These are phyloP conservation scores for Microplitis deprimator DNA, from an alignment of 2,888 invertebrate genomes.

Conservation along the genomic window DNA sequence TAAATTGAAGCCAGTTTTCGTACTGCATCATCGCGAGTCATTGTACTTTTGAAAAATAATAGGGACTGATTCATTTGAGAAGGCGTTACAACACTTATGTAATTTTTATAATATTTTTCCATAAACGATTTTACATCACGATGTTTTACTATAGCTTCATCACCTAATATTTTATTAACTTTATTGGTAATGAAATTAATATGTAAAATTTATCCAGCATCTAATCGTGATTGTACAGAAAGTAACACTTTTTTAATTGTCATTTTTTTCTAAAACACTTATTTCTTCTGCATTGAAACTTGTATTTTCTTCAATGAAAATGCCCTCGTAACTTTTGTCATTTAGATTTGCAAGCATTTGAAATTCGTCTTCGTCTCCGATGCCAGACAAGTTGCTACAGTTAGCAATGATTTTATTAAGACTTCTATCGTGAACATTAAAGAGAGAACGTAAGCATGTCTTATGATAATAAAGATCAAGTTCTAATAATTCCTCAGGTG, in stretches of 20 bases:
- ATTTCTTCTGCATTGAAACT: background rate
- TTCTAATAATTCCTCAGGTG: too few species aligned
- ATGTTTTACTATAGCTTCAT: slow-evolving; percentile 14
- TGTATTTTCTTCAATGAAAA: background rate
- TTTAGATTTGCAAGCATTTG: background rate
- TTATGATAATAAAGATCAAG: too few species aligned
- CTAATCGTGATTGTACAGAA: background rate
- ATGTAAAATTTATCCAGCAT: background rate
- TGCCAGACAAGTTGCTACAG: too few species aligned
- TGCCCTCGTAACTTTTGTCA: background rate
- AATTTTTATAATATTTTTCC: slow-evolving; percentile 23
- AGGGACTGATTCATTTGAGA: slow-evolving; percentile 28
- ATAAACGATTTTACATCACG: slow-evolving; percentile 30
- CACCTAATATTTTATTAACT: background rate
- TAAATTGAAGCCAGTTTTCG: slow-evolving; percentile 12
- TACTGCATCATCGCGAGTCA: slow-evolving; percentile 23
- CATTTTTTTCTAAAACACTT: background rate
- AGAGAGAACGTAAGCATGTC: too few species aligned
- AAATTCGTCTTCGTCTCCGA: background rate
- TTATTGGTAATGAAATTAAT: background rate
- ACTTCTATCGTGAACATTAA: too few species aligned
- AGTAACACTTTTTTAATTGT: background rate
- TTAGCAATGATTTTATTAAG: too few species aligned
- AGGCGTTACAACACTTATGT: slow-evolving; percentile 34
- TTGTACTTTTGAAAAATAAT: slow-evolving; percentile 29